Evolutionary conservation across 2,888 invertebrate genomes (phyloP), one percentile per base, ranked within the genome.

Genomic region (Adineta ricciae): DNA sequence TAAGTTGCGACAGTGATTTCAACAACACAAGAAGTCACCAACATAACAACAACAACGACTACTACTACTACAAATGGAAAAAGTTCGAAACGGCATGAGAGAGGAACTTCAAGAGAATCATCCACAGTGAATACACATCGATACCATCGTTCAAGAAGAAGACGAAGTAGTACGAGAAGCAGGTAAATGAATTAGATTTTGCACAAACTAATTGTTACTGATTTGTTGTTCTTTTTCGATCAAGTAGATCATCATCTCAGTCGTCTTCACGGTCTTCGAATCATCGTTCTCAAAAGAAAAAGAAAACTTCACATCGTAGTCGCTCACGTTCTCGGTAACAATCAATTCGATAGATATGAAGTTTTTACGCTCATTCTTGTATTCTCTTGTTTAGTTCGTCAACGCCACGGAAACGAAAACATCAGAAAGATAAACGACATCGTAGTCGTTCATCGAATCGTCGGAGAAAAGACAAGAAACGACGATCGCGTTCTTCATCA

Each of bases 141-240:
- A 64, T 32, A 78, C 41, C 78, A 41, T 78, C 78, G 32, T n/a
- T 41, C 41, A 0, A 78, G 78, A 24, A 19, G 78, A 41, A 38
- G n/a, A 41, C 38, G n/a, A 78, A 78, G 78, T 78, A 41, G 78
- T 78, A 78, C 41, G 41, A 78, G 78, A 78, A 78, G 78, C 78
- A 78, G 41, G 41, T 78, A 78, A 78, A 78, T 38, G 11, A 46
- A 46, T 46, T 46, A 46, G 11, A 46, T 46, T 8, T 46, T 46
- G 46, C 14, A 49, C 49, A 49, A 11, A 14, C 8, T 49, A 49
- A 11, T 14, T 49, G 14, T 49, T 11, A 49, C 49, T 11, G 49
- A 49, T 49, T 49, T 49, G 49, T n/a, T n/a, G n/a, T n/a, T n/a
- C n/a, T n/a, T n/a, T n/a, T n/a, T n/a, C n/a, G n/a, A n/a, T n/a